Base-by-base conservation (phyloP, 1,140 invertebrate species). In the Cyclargus thomasi region DNA sequence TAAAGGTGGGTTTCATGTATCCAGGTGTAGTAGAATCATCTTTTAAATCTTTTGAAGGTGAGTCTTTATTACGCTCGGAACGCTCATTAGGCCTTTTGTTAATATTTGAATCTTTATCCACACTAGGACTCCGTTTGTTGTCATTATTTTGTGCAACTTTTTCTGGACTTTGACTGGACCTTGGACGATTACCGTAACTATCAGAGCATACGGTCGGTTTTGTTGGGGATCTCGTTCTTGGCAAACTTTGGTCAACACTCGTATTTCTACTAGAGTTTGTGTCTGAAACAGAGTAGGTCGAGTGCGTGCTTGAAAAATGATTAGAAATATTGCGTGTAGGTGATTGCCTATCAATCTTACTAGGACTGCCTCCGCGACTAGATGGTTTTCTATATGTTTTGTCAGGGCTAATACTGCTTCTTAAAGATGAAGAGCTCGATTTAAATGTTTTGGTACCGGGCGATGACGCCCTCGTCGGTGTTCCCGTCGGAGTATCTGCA, bases 321-420 rank as follows among this genome's bases (percentile, higher is more conserved):
- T 87, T 81, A 36, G 74, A 72, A 22, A 74, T 64, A 23, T 62
- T 78, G 23, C 75, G 79, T 62, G 76, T 76, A 47, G 83, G 83
- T 22, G 86, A 86, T 65, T 64, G 69, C 70, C 80, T 80, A 29
- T 86, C 82, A 16, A 78, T 55, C 77, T 90, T 90, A 66, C 64
- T 86, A 16, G 88, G 88, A 62, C 88, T 90, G 17, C 77, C 79
- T 18, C 83, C 78, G 18, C 86, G 84, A 65, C 85, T 90, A 8
- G 77, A 70, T 0, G 83, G 81, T 67, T 87, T 85, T 22, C 71
- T 83, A 63, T 72, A 75, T 47, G 71, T 83, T 74, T 93, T 93
- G 64, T 93, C 92, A 21, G 92, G 92, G 73, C 92, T 93, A 8
- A 86, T 80, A 71, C 90, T 92, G 67, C 92, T 92, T 71, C 91